Base-by-base conservation (phyloP, 1,140 invertebrate species). In the Neodiprion pinetum region DNA sequence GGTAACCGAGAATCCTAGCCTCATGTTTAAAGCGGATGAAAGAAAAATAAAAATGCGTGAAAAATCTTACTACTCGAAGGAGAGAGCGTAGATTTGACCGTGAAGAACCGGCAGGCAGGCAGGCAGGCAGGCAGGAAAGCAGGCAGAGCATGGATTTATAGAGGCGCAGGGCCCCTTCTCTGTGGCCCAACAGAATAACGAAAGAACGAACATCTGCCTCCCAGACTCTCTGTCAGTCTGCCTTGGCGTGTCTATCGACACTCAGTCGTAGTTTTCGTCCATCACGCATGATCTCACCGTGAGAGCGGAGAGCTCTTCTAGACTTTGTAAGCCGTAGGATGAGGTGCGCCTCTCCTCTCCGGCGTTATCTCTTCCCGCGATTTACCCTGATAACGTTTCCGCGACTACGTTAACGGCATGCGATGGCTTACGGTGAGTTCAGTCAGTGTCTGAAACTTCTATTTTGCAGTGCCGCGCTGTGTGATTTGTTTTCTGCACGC, bases 141-240 rank as follows among this genome's bases (percentile, higher is more conserved):
- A 61, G 53, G 9, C 53, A 61, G 53, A 61, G 53, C 53, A 61
- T 5, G 53, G 53, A 61, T 61, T 61, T 61, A 61, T 61, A 61
- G 53, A 61, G 11, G 53, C 53, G 53, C 53, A 17, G 53, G 53
- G 53, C 53, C 53, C 53, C 53, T 61, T 61, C 53, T 61, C 53
- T 61, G 53, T 9, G n/a, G 53, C 53, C 53, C 5, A 61, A 61
- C 53, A 14, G 53, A 61, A 61, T 12, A 61, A 61, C 53, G 53
- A 61, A 61, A 61, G 53, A 61, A 61, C 53, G 53, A 61, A 61
- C 53, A 61, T 61, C 53, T 61, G 53, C 53, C 53, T 61, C 53
- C 53, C 53, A 14, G 53, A 61, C 53, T 61, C 53, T 61, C 53
- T 61, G 53, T 61, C 53, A 61, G 53, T 61, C 53, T 61, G 53